phyloP scores from a whole-genome alignment of 2,888 invertebrate species.

The Antitype chi region DNA sequence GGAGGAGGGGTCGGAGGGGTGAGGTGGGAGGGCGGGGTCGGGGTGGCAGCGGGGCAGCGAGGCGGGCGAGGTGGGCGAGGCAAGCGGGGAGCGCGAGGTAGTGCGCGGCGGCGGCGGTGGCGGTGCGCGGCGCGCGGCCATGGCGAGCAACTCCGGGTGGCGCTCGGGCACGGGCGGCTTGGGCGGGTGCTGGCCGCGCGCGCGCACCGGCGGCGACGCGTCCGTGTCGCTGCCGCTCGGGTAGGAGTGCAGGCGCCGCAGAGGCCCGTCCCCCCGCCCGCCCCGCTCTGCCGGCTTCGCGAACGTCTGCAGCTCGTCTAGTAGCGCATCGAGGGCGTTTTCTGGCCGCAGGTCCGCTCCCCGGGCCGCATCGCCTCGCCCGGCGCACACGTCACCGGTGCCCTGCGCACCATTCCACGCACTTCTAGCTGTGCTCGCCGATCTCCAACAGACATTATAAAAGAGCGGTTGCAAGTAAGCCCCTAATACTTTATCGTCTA shows the following conservation, averaged over 20 bases:
- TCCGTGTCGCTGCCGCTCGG: constrained; percentile 96
- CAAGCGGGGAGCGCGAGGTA: constrained; percentile 96
- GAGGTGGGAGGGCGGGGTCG: constrained; percentile 61
- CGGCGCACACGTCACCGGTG: constrained; percentile 79
- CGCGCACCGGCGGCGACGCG: constrained; percentile 94
- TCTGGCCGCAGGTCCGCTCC: constrained; percentile 92
- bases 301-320: constrained; percentile 98
- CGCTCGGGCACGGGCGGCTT: constrained; percentile 96
- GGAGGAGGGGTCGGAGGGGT: constrained; percentile 81
- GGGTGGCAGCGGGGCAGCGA: constrained; percentile 90
- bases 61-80: constrained; percentile 95
- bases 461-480: constrained; percentile 82
- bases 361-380: constrained; percentile 77
- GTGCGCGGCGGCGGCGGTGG: constrained; percentile 98
- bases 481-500: constrained; percentile 42
- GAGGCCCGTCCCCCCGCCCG: constrained; percentile 86
- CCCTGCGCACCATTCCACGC: constrained; percentile 87
- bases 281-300: constrained; percentile 91
- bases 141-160: constrained; percentile 94
- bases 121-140: constrained; percentile 93
- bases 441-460: constrained; percentile 79
- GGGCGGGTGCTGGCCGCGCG: constrained; percentile 89
- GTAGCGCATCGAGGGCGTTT: constrained; percentile 99
- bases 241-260: constrained; percentile 95
- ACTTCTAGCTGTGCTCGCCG: constrained; percentile 82